Evolutionary conservation across 2,888 invertebrate species (phyloP).

Genomic region (Euproctis similis): DNA sequence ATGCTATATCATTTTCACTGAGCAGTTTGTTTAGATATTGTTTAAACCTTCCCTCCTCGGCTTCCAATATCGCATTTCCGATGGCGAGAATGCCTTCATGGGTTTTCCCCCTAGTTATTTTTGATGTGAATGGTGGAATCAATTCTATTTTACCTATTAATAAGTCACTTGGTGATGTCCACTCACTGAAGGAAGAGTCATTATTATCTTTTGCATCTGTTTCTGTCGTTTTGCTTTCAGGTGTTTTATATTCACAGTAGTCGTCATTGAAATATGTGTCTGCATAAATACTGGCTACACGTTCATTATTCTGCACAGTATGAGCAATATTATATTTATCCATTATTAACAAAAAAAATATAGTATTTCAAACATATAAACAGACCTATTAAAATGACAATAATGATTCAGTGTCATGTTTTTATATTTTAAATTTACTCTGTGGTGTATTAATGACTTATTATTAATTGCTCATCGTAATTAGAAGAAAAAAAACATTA

Average conservation of each 20-base stretch:
- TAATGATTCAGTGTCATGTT: not conserved
- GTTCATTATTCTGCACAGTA: constrained; percentile 31
- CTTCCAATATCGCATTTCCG: constrained; percentile 43
- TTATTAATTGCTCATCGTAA: no score
- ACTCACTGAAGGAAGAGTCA: constrained; percentile 22
- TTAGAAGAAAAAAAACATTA: no score
- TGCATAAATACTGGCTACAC: constrained; percentile 50
- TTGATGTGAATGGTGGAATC: constrained; percentile 61
- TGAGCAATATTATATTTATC: constrained; percentile 31
- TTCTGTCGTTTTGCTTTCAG: constrained; percentile 5
- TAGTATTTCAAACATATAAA: no score
- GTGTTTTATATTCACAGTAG: constrained; percentile 25
- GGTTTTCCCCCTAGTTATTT: constrained; percentile 55
- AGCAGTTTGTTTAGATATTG: constrained; percentile 32
- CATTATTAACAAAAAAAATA: no score
- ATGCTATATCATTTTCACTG: constrained; percentile 49
- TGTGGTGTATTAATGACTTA: no score
- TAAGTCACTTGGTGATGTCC: constrained; percentile 63
- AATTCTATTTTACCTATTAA: constrained; percentile 51
- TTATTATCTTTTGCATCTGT: constrained; percentile 1
- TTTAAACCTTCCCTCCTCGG: constrained; percentile 38
- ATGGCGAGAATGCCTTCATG: constrained; percentile 60
- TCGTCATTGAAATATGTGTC: constrained; percentile 50
- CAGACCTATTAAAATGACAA: no score
- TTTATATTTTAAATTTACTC: no score